Base-by-base conservation (phyloP, 2,797 vertebrate species). In the Amblyopsis hoosieri region DNA sequence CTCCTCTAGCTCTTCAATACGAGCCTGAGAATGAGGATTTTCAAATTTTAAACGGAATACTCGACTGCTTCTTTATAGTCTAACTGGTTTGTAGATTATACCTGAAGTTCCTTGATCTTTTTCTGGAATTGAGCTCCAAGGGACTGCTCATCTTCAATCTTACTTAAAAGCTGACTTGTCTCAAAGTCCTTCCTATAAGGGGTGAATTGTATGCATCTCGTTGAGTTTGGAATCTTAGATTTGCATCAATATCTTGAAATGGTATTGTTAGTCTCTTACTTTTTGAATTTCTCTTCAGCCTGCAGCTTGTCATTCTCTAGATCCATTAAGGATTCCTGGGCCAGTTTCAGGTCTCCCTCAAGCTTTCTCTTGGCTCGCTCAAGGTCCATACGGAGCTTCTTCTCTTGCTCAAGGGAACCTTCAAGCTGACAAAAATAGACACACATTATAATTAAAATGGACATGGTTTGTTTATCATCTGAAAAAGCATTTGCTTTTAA, bases 101-200 rank as follows among this genome's bases (percentile, higher is more conserved):
- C 95, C 93, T 96, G 95, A 52, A 96, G 79, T 71, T 97, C 95
- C 69, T 96, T 92, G 12, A 91, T 91, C 69, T 89, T 91, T 63
- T 91, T 92, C 68, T 91, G 87, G 60, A 90, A 68, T 71, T 90
- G 89, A 46, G 45, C 9, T 52, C 51, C 53, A 58, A 92, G 74
- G 29, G 61, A 60, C 60, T 95, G 95, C n/a, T 96, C 94, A 76
- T 96, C 95, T 67, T 96, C 95, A 56, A 93, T 93, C 67, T 83
- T 96, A 71, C 91, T 87, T 29, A 94, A 89, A 71, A 95, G 72
- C 15, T 96, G 93, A 52, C 92, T 94, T 58, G 85, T 94, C 83
- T 96, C 95, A 92, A 95, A 96, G 57, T 96, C 95, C 81, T 94
- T 96, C 85, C 95, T 96, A 69, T 71, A 53, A 11, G 4, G 19